Percentiles rank a stretch among this genome's conserved stretches.
Conservation (phyloP, 1,140 invertebrate species). For the Scylla paramamosain region DNA sequence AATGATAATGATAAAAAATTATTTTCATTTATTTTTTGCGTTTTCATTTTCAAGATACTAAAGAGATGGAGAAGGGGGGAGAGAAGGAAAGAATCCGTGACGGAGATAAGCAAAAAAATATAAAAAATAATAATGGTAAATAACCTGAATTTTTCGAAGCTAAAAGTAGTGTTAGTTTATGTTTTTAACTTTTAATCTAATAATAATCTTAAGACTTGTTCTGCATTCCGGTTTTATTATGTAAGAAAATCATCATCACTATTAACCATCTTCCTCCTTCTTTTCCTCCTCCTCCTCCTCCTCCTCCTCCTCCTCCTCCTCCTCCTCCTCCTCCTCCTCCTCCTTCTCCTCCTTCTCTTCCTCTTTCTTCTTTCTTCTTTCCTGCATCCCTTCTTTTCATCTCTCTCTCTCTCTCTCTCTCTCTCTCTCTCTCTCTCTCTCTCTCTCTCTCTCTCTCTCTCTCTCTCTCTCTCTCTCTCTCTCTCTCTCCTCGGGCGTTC, state of each 20-base stretch:
- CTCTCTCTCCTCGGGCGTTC: not conserved
- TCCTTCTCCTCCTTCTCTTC: not conserved
- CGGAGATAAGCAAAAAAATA: too few species aligned
- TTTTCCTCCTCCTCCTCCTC: not conserved
- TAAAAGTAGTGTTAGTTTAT: too few species aligned
- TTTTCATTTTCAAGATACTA: not conserved
- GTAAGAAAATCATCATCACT: not conserved
- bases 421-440: not conserved
- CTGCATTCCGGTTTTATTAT: not conserved
- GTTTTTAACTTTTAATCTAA: too few species aligned
- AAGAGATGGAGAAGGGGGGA: not conserved
- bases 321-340: not conserved
- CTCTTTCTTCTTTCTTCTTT: not conserved
- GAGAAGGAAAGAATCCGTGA: not conserved
- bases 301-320: not conserved
- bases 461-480: slow-evolving; percentile 5
- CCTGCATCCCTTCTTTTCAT: not conserved
- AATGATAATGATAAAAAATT: not conserved
- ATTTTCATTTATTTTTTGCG: not conserved
- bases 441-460: not conserved
- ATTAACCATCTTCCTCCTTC: not conserved
- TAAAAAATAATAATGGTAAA: too few species aligned
- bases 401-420: not conserved
- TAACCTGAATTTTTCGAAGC: too few species aligned
- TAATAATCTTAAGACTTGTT: not conserved